Conservation (phyloP, 2,888 invertebrate species). For the Volucella zonaria region DNA sequence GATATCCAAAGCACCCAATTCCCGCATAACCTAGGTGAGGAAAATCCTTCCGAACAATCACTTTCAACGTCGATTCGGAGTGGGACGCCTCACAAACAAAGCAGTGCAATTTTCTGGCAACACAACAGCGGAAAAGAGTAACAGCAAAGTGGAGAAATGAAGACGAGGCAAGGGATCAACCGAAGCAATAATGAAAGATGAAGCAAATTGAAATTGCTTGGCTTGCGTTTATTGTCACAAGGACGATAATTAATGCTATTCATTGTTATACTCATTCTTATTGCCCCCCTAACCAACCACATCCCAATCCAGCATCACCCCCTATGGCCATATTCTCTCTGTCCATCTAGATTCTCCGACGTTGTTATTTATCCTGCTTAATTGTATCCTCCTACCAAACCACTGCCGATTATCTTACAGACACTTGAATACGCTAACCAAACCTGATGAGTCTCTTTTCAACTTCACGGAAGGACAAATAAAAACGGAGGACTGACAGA, state of each 20-base stretch:
- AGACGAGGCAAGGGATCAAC: constrained; percentile 56
- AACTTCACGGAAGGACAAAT: background rate
- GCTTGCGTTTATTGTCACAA: constrained; percentile 65
- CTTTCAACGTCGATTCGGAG: constrained; percentile 9
- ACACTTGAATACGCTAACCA: constrained; percentile 35
- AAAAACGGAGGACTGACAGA: constrained; percentile 2
- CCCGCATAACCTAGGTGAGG: constrained; percentile 23
- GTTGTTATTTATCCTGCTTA: constrained; percentile 19
- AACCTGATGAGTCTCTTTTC: constrained; percentile 37
- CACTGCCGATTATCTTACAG: constrained; percentile 42
- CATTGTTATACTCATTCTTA: constrained; percentile 57
- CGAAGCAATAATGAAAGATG: constrained; percentile 71
- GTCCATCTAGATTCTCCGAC: background rate
- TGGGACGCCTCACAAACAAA: constrained; percentile 24
- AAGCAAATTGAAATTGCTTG: constrained; percentile 73
- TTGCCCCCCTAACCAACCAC: background rate
- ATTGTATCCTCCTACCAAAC: background rate
- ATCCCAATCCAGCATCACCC: too few relatives aligned
- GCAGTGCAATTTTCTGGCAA: constrained; percentile 2
- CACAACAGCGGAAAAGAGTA: constrained; percentile 4
- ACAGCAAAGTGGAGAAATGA: constrained; percentile 42
- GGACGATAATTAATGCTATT: constrained; percentile 70
- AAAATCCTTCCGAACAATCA: constrained; percentile 14
- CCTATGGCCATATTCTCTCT: too few relatives aligned
- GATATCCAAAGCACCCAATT: constrained; percentile 19